These are phyloP conservation scores for Avahi laniger DNA, from an alignment of 2,797 vertebrate genomes.

Conservation along the genomic window DNA sequence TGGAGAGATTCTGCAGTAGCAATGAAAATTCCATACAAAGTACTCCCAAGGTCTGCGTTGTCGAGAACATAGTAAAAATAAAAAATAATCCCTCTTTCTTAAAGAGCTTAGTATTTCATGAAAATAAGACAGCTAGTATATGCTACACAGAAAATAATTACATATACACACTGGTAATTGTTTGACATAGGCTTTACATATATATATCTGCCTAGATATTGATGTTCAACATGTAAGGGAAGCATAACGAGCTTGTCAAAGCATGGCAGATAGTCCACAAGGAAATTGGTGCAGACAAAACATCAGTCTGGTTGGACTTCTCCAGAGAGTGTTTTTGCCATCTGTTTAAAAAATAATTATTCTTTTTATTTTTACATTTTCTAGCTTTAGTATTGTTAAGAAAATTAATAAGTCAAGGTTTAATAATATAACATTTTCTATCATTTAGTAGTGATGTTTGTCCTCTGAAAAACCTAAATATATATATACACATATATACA, in stretches of 20 bases:
- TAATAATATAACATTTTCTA: background rate
- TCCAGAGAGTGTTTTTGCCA: background rate
- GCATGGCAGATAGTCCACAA: background rate
- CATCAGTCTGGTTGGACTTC: background rate
- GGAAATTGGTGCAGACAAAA: conserved; percentile 26
- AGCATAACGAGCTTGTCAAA: background rate
- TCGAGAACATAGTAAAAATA: background rate
- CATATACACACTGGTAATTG: background rate
- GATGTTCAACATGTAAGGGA: background rate
- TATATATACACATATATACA: background rate
- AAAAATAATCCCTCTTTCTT: background rate
- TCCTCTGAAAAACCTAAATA: background rate
- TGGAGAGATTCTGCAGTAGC: background rate
- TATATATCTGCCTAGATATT: background rate
- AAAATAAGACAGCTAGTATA: background rate
- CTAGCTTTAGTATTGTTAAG: background rate
- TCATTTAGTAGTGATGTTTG: background rate
- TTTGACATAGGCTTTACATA: background rate
- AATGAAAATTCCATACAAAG: background rate
- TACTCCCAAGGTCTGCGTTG: background rate
- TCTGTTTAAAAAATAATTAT: conserved; percentile 38
- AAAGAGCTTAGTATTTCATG: background rate
- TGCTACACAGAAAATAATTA: background rate
- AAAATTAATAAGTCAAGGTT: background rate
- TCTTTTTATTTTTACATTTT: conserved; percentile 25